Evolutionary conservation across 1,140 invertebrate species (phyloP).

Genomic region (Leptinotarsa defecta): DNA sequence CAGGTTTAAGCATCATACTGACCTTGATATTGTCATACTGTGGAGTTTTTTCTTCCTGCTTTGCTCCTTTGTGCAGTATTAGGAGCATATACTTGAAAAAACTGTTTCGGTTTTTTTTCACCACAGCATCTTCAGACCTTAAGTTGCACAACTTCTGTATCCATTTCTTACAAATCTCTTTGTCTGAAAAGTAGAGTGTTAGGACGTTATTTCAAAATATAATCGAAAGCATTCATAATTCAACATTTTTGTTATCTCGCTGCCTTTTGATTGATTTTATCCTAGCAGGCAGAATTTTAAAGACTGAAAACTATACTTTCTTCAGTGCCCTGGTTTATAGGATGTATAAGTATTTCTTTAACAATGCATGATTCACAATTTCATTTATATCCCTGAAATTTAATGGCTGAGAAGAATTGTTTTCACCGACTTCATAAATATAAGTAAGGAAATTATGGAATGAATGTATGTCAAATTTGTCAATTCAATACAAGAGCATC

Average conservation of each 20-base stretch:
- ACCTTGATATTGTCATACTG: conserved; percentile 44
- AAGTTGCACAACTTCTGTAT: conserved; percentile 53
- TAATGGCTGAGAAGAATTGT: too few relatives aligned
- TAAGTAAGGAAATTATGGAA: too few relatives aligned
- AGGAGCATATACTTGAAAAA: conserved; percentile 60
- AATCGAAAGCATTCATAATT: too few relatives aligned
- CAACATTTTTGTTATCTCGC: too few relatives aligned
- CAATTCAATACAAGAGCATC: too few relatives aligned
- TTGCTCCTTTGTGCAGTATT: conserved; percentile 52
- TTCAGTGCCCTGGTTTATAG: background rate
- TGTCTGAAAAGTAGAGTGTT: conserved; percentile 46
- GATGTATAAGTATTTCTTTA: background rate
- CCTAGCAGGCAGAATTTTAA: background rate
- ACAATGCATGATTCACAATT: too few relatives aligned
- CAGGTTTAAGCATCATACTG: conserved; percentile 33
- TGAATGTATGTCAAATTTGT: too few relatives aligned
- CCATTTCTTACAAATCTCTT: conserved; percentile 56
- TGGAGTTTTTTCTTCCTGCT: conserved; percentile 40
- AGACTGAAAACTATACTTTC: background rate
- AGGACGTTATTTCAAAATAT: background rate
- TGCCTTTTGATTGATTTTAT: too few relatives aligned
- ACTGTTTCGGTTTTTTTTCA: conserved; percentile 58
- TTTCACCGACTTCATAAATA: too few relatives aligned
- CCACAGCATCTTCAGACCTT: conserved; percentile 51
- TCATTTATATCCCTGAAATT: too few relatives aligned